Base-by-base conservation (phyloP, 1,140 invertebrate genomes). In the Caenorhabditis inopinata region DNA sequence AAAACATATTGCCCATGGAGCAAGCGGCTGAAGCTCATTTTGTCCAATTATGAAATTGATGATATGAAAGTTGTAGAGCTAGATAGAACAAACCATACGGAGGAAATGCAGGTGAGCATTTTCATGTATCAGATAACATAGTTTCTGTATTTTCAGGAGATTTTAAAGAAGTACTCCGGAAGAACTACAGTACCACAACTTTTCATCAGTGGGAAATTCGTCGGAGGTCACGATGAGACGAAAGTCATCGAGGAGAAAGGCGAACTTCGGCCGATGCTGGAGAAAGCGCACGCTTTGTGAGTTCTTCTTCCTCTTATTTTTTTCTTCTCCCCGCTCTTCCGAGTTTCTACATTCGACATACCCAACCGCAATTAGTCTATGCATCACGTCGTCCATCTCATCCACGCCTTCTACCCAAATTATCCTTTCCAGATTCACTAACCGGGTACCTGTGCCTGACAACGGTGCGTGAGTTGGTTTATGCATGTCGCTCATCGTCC, bases 1-100 rank as follows among this genome's bases (percentile, higher is more conserved):
- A 84, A 84, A 73, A 85, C 84, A 1, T 84, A 84, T 74, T 84
- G 84, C 46, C 84, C 84, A 51, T 84, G 47, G 73, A 82, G 79
- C 29, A 83, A 82, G 38, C 29, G 74, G 27, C 27, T 84, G 42
- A 84, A 84, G 74, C 12, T 16, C 2, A 51, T 84, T n/a, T 62
- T 84, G 16, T 23, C 48, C 2, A 79, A 75, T 11, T 84, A 84
- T 46, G 68, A 79, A 12, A 85, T 84, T 23, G 58, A 83, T 23
- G 84, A 84, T 27, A 79, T 84, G 68, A 80, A 83, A 29, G 47
- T 82, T n/a, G 48, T 83, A 2, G 82, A 83, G 27, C 25, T 83
- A 6, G 76, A 83, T 42, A 46, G 74, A 46, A 45, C 84, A 62
- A 45, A 76, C 29, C 48, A 83, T 9, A 83, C 78, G 46, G 51